Conservation (phyloP, 2,797 vertebrate species). For the Neomorphus geoffroyi region DNA sequence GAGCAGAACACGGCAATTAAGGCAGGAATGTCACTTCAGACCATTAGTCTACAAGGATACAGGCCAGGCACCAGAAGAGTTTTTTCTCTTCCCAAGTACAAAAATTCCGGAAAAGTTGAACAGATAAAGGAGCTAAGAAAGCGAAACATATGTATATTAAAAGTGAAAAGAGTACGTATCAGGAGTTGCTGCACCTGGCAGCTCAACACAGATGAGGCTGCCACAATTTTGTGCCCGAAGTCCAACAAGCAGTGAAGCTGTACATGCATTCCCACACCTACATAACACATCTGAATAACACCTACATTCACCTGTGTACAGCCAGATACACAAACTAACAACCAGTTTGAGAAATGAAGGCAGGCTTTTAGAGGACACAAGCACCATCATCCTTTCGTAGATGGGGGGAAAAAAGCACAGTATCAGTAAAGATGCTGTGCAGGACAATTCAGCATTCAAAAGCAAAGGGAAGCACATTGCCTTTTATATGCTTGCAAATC, state of each 20-base stretch:
- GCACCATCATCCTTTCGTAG: neutral
- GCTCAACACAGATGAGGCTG: fast-evolving
- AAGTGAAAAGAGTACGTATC: neutral
- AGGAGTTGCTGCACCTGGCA: neutral
- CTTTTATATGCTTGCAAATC: neutral
- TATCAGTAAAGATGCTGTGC: neutral
- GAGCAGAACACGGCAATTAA: neutral
- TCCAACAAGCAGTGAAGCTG: neutral
- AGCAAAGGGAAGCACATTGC: neutral
- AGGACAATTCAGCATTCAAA: neutral
- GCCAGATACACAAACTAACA: neutral
- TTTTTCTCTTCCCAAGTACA: neutral
- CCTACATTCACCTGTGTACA: neutral
- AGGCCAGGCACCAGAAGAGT: neutral
- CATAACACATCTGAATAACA: neutral
- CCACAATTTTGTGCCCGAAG: neutral
- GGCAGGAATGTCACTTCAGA: neutral
- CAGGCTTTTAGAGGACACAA: neutral
- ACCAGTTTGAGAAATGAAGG: neutral
- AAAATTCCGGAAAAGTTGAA: neutral
- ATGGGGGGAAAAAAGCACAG: neutral
- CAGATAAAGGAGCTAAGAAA: neutral
- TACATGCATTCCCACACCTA: neutral
- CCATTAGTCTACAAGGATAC: neutral
- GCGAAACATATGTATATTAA: neutral